Evolutionary conservation across 2,888 invertebrate species (phyloP).

Genomic region (Sesia apiformis): DNA sequence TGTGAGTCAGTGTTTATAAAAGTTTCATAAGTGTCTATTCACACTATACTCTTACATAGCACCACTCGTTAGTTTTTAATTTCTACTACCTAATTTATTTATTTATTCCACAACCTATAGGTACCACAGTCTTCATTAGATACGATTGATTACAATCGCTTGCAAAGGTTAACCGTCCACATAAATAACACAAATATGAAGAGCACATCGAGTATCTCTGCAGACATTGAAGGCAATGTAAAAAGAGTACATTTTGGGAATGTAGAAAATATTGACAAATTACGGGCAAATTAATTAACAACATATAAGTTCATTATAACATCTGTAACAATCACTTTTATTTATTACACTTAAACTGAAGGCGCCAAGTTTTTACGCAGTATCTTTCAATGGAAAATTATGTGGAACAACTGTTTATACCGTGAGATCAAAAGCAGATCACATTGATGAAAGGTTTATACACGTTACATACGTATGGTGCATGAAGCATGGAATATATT

Average conservation of each 20-base stretch:
- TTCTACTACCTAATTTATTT: neutral
- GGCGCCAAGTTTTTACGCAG: constrained; percentile 15
- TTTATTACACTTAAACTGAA: neutral
- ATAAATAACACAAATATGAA: too few species aligned
- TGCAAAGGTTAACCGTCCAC: too few species aligned
- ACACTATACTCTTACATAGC: too few species aligned
- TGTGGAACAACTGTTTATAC: constrained; percentile 9
- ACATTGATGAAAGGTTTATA: constrained; percentile 20
- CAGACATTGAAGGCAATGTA: too few species aligned
- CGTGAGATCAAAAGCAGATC: constrained; percentile 16
- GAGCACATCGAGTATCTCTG: too few species aligned
- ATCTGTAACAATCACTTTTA: too few species aligned
- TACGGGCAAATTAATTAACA: neutral
- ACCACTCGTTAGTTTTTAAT: too few species aligned
- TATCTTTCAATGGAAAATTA: constrained; percentile 24
- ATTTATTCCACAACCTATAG: too few species aligned
- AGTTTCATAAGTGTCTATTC: neutral
- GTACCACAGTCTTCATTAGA: too few species aligned
- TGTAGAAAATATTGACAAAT: neutral
- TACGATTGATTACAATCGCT: too few species aligned
- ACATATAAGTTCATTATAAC: too few species aligned
- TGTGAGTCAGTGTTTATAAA: constrained; percentile 40
- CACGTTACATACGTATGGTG: constrained; percentile 6
- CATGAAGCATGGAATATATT: too few species aligned
- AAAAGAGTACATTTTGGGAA: neutral